These are phyloP conservation scores for Falco biarmicus DNA, from an alignment of 2,797 vertebrate genomes.

Conservation along the genomic window DNA sequence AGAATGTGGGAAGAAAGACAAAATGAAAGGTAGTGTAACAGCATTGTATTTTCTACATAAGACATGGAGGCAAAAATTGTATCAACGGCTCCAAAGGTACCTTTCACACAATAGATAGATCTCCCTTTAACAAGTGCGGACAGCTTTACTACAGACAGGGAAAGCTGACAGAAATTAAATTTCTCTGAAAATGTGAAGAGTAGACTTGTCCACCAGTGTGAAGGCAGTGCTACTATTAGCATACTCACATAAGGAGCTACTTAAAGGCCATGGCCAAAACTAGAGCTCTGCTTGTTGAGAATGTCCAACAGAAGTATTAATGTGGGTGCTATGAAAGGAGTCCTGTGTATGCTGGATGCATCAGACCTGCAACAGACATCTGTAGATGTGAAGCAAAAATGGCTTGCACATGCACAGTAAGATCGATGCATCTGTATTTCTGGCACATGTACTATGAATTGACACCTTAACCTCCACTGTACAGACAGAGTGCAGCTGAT, in stretches of 20 bases:
- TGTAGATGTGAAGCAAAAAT: not conserved
- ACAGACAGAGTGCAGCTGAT: not conserved
- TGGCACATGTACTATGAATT: not conserved
- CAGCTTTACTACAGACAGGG: not conserved
- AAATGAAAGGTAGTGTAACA: constrained; percentile 49
- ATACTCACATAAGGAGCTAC: not conserved
- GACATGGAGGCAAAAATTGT: not conserved
- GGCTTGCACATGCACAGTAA: not conserved
- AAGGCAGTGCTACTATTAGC: not conserved
- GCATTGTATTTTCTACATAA: not conserved
- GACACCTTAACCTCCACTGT: not conserved
- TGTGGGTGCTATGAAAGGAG: not conserved
- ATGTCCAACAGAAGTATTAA: not conserved
- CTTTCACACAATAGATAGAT: not conserved
- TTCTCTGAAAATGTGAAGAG: not conserved
- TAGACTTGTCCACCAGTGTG: not conserved
- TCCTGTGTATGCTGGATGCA: not conserved
- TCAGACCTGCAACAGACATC: not conserved
- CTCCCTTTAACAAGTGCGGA: not conserved
- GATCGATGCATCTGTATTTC: not conserved
- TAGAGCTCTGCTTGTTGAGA: not conserved
- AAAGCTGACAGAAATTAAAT: not conserved
- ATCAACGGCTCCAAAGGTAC: not conserved
- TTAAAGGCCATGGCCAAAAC: not conserved
- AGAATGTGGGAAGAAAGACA: constrained; percentile 79